Evolutionary conservation across 2,888 invertebrate species (phyloP), one percentile per base, ranked within the genome.

Genomic region (Caenorhabditis wallacei): DNA sequence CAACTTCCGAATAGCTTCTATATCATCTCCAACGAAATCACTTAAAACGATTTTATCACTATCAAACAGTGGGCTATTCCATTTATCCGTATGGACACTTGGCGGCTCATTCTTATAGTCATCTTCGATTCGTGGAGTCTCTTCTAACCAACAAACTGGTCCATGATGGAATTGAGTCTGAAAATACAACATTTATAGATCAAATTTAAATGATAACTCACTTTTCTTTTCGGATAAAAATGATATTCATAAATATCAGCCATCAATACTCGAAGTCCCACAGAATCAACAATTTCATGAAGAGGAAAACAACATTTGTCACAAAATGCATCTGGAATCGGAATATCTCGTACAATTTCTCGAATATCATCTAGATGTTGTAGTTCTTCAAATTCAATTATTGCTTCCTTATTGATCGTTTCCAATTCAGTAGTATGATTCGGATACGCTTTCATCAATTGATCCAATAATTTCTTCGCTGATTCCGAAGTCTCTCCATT

Each of bases 121-220:
- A 46, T 88, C 87, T 24, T 88, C 84, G n/a, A 85, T 82, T 13
- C 70, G 59, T 1, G 88, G 88, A 10, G 78, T 71, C 16, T 86
- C 87, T 0, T 69, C 57, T 1, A 66, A 13, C 71, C 83, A 78
- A 53, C 90, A 90, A n/a, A 90, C 75, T 1, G 90, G 90, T 0
- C 90, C 89, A 24, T 74, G 83, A 16, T 80, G 82, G 63, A 87
- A 89, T n/a, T n/a, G 48, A n/a, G 82, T 54, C 81, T 83, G 63
- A 46, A 53, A 40, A 30, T 5, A 8, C 2, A 11, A 54, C 11
- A 37, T 26, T 16, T 13, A 8, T 13, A 16, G 11, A 10, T 40
- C 13, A 16, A 40, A 40, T 10, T 13, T 3, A 8, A 30, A 8
- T 30, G 3, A n/a, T n/a, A n/a, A n/a, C 40, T 20, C 22, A 76